Evolutionary conservation across 1,140 invertebrate species (phyloP).

Genomic region (Tetranychus cinnabarinus): DNA sequence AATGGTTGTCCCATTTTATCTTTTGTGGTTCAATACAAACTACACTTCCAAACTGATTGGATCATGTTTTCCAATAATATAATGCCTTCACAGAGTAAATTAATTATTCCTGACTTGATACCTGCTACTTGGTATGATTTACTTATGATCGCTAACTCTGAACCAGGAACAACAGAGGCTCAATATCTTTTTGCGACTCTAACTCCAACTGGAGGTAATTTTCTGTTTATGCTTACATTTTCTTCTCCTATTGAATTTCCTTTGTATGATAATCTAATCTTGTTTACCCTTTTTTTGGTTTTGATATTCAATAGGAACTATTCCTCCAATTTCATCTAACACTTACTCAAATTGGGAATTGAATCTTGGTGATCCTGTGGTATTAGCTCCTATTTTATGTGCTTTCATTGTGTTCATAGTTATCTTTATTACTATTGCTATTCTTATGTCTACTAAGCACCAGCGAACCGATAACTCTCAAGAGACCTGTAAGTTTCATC

Average conservation of each 20-base stretch:
- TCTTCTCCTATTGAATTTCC: background rate
- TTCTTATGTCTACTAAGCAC: background rate
- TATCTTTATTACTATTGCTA: background rate
- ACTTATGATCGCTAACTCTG: constrained; percentile 65
- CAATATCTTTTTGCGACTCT: constrained; percentile 50
- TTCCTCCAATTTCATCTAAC: background rate
- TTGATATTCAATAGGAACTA: background rate
- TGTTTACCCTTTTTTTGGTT: no score
- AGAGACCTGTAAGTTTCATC: background rate
- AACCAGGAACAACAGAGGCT: constrained; percentile 62
- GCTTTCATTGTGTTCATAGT: background rate
- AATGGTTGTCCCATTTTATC: constrained; percentile 85
- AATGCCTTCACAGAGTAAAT: constrained; percentile 4
- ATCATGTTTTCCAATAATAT: constrained; percentile 11
- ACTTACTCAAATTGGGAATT: background rate
- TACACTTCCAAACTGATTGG: constrained; percentile 14
- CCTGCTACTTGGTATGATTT: constrained; percentile 62
- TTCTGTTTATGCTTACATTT: background rate
- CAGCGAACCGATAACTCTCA: background rate
- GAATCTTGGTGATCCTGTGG: background rate
- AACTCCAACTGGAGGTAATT: constrained; percentile 24
- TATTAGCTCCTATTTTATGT: background rate
- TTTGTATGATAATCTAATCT: no score
- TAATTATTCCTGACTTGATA: constrained; percentile 34
- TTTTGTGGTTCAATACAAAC: constrained; percentile 79